Evolutionary conservation across 2,113 vertebrate genomes (phyloP), one percentile per base, ranked within the genome.

Genomic region (Serinus canaria): DNA sequence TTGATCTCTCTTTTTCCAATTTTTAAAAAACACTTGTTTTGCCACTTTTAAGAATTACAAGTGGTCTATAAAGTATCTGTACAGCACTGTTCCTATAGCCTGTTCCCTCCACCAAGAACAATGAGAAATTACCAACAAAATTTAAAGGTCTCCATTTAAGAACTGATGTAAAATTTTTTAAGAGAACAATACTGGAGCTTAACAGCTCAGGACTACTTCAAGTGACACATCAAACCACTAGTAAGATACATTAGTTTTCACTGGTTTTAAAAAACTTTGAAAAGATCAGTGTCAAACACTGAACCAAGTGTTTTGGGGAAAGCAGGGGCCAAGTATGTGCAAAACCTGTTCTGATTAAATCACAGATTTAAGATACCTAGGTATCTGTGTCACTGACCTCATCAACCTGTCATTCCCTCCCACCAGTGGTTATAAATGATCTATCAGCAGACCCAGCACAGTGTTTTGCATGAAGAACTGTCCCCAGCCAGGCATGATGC

Each of bases 1-100:
- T 53, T 37, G 31, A 72, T 78, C 63, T 69, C 15, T 55, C 50
- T 64, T 92, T 83, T 47, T 55, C 27, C n/a, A 87, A 7, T 50
- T 91, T 86, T 89, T 74, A 73, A 91, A 86, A 89, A 94, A 33
- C 31, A 49, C 7, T 72, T 91, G 25, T 91, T 92, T 87, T 82
- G 44, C 53, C 37, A 55, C 70, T 88, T 93, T 55, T 17, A 76
- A 74, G 55, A 81, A 47, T 35, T 82, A 75, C 56, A 79, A 93
- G 35, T 39, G 35, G 62, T 64, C 87, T 64, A 31, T 28, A 15
- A 75, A 90, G 11, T 28, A 15, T 47, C 28, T 50, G n/a, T 66
- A 76, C 31, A 79, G 46, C 72, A 44, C 24, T 55, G 43, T n/a
- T 84, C n/a, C 67, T 47, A 56, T 4, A 75, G 43, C 20, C 63